Percentiles rank a stretch among this genome's conserved stretches.
Conservation (phyloP, 2,113 vertebrate species). For the Tichodroma muraria region DNA sequence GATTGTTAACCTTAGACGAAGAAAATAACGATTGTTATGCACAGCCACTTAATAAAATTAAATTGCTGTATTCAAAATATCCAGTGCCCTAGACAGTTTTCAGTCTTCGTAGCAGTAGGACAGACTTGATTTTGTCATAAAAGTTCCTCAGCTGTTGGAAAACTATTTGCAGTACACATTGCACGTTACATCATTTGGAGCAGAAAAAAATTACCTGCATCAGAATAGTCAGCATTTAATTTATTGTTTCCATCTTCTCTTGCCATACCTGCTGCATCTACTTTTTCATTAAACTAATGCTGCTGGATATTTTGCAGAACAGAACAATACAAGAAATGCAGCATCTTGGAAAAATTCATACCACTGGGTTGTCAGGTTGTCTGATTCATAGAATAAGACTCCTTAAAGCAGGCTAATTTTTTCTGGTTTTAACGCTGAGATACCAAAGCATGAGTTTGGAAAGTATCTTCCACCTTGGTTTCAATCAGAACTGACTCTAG, state of each 20-base stretch:
- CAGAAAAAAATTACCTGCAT: background rate
- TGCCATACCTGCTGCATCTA: background rate
- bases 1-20: background rate
- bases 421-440: background rate
- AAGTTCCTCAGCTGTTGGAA: background rate
- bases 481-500: background rate
- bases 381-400: background rate
- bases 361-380: background rate
- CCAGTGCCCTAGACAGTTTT: background rate
- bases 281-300: background rate
- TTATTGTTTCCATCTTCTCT: background rate
- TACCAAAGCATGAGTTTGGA: background rate
- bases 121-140: background rate
- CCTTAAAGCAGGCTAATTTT: background rate
- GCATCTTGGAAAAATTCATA: background rate
- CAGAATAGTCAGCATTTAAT: background rate
- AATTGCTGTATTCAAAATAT: background rate
- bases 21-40: background rate
- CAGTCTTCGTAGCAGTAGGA: background rate
- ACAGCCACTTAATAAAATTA: background rate
- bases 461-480: background rate
- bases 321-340: background rate
- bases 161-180: background rate
- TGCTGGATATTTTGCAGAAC: background rate
- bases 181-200: background rate